Evolutionary conservation across 2,113 vertebrate species (phyloP).

Genomic region (Bos indicus): DNA sequence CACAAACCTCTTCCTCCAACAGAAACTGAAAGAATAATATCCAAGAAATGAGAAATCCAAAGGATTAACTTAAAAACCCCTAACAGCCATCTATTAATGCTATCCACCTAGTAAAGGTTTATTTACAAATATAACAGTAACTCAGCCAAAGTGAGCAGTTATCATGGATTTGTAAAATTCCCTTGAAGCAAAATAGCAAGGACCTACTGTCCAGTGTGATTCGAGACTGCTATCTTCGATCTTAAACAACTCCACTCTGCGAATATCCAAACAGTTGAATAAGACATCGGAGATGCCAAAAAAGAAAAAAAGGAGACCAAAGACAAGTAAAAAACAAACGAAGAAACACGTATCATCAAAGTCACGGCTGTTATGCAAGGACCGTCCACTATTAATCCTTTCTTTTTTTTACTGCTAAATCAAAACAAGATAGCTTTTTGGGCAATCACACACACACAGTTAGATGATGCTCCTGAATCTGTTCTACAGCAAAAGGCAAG

Average conservation of each 20-base stretch:
- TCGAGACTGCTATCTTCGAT: neutral
- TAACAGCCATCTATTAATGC: neutral
- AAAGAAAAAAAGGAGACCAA: neutral
- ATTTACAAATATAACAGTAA: constrained; percentile 37
- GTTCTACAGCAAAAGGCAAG: constrained; percentile 34
- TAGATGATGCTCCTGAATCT: constrained; percentile 34
- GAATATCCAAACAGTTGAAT: neutral
- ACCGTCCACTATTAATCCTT: neutral
- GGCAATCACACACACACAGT: neutral
- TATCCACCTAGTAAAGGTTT: neutral
- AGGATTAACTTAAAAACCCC: neutral
- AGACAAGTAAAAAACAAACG: neutral
- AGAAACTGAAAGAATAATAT: neutral
- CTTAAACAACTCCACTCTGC: neutral
- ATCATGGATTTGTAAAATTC: neutral
- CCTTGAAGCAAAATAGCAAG: neutral
- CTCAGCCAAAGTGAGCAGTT: neutral
- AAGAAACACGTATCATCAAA: neutral
- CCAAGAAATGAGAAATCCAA: constrained; percentile 21
- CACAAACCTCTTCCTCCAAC: neutral
- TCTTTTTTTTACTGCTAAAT: constrained; percentile 6
- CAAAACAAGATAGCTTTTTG: constrained; percentile 34
- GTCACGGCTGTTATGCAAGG: neutral
- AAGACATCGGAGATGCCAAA: constrained; percentile 10
- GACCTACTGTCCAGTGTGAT: neutral